Conservation (phyloP, 2,113 vertebrate species). For the Lagopus leucura region DNA sequence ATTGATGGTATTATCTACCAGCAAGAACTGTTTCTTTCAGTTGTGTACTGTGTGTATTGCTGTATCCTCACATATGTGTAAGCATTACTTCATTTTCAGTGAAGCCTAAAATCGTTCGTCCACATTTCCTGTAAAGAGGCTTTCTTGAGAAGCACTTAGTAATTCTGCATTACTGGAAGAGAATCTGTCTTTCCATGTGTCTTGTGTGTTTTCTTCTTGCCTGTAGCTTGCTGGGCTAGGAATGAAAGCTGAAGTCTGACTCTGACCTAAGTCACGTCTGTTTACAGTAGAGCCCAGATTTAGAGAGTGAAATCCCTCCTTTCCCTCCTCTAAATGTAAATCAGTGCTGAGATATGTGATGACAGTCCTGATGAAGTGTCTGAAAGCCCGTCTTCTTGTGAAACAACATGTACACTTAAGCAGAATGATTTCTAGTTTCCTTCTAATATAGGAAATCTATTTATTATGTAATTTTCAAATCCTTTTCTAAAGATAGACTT, state of each 20-base stretch:
- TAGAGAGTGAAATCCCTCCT: neutral
- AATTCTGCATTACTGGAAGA: neutral
- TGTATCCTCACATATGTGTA: neutral
- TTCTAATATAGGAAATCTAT: neutral
- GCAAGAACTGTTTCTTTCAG: neutral
- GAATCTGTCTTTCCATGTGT: neutral
- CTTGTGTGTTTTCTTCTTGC: neutral
- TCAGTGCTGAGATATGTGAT: neutral
- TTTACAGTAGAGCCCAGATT: neutral
- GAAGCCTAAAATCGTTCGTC: neutral
- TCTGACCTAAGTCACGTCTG: neutral
- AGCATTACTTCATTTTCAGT: neutral
- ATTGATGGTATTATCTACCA: neutral
- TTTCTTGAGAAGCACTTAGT: neutral
- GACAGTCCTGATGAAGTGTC: neutral
- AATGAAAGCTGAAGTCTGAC: neutral
- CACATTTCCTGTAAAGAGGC: neutral
- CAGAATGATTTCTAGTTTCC: neutral
- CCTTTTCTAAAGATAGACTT: neutral
- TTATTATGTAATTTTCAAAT: conserved; percentile 5
- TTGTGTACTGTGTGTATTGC: neutral
- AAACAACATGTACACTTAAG: neutral
- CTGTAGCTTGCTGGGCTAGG: neutral
- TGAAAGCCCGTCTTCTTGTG: conserved; percentile 1
- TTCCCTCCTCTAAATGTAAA: conserved; percentile 22